Base-by-base conservation (phyloP, 2,888 invertebrate genomes). In the Drosophila putrida region DNA sequence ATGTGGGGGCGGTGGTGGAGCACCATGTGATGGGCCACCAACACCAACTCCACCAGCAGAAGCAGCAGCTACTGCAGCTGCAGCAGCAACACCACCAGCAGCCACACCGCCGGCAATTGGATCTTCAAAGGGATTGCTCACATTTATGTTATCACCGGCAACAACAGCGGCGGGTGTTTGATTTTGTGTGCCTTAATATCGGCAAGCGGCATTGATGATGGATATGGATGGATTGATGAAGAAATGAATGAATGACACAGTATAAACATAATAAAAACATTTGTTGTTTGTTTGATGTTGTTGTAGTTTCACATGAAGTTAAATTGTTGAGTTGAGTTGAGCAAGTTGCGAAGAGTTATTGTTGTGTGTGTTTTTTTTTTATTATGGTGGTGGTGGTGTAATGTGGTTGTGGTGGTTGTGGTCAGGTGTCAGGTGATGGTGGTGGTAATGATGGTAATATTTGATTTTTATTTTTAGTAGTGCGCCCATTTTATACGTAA, bases 41-140 rank as follows among this genome's bases (percentile, higher is more conserved):
- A 61, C 66, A 67, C 43, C 71, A 61, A 43, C 69, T 31, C 46
- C 63, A 75, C 59, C 78, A 74, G 62, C 31, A 49, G 62, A 64
- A 68, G 65, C 63, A 43, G 43, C 70, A 53, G 44, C 61, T 13
- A 41, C 71, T 59, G 63, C 74, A 51, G 47, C 71, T 49, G 58
- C 61, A 54, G 62, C 80, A 66, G 78, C 64, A 65, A 62, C 80
- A 64, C 76, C 70, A 59, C 64, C 77, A 55, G 88, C 73, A 57
- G 64, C 66, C 55, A 62, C 80, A 72, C 78, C 81, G 60, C 85
- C 90, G 85, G 90, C 90, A 82, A 93, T 92, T 78, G 94, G 94
- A 94, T 96, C 96, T 93, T 96, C 96, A 94, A 96, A 96, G 87
- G 96, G 96, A 94, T 96, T 96, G 93, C 96, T 96, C 93, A 96